Evolutionary conservation across 2,888 invertebrate genomes (phyloP), one percentile per base, ranked within the genome.

Genomic region (Pediacus dermestoides): DNA sequence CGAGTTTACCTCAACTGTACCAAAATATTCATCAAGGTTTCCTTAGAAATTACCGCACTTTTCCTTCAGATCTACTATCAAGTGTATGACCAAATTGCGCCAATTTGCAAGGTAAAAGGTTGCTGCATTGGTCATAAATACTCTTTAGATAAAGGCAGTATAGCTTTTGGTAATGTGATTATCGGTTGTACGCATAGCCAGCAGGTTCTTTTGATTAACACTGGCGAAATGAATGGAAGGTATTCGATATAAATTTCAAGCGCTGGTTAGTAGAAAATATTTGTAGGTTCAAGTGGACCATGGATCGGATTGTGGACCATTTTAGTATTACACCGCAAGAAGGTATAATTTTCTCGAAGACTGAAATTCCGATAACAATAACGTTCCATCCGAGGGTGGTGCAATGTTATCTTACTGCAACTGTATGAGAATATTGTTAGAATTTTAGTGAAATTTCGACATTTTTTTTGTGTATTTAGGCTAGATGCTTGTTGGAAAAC

Each of bases 321-420:
- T 84, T 82, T 57, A 70, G 67, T 3, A 77, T 85, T 48, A 63
- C 65, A 1, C 85, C 85, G 0, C 64, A 70, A 48, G 70, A 75
- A 37, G 85, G 85, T 2, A 78, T 77, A 50, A 75, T 80, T 43
- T 75, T 80, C 2, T 76, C 82, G 1, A 78, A 75, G 16, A 77
- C 75, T 47, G 76, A 78, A 46, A 74, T 82, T 1, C 76, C 76
- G 1, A 82, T 83, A 53, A 74, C 74, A 13, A 74, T 84, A 18
- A 74, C 71, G 13, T 84, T 81, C 60, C 74, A 75, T 54, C 82
- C 84, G 2, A 56, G 54, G 11, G 61, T 67, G 16, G 63, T 74
- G 27, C 70, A 74, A 46, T 62, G 55, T 39, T 49, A 57, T 16
- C 45, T 64, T 16, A 58, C 63, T 50, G 56, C 56, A 12, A 63